Conservation (phyloP, 2,888 invertebrate genomes). For the Augochlorella aurata region DNA sequence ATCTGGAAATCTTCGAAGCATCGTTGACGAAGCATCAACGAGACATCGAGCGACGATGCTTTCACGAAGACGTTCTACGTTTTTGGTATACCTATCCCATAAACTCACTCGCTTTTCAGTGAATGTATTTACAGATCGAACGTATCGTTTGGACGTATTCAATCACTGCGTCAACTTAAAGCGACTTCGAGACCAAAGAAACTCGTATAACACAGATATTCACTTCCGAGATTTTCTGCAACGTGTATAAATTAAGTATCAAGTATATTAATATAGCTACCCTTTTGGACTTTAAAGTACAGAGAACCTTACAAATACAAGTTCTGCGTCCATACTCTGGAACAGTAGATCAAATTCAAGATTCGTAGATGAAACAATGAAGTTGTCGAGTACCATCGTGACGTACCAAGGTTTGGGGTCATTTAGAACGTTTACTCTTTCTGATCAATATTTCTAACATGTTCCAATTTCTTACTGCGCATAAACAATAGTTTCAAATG, state of each 20-base stretch:
- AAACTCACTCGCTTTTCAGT: neutral
- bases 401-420: neutral
- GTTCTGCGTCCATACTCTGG: neutral
- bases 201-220: neutral
- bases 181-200: neutral
- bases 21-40: conserved; percentile 1
- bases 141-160: neutral
- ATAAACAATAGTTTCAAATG: too few species aligned
- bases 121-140: conserved; percentile 5
- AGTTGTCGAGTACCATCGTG: neutral
- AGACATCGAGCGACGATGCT: conserved; percentile 12
- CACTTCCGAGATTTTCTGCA: neutral
- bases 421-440: neutral
- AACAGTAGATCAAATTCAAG: conserved; percentile 3
- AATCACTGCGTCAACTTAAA: neutral
- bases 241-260: conserved; percentile 11
- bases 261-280: conserved; percentile 14
- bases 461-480: too few species aligned
- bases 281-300: conserved; percentile 7
- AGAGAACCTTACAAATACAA: neutral
- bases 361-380: neutral
- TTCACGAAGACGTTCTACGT: conserved; percentile 14
- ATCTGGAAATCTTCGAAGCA: conserved; percentile 8
- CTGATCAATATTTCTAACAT: neutral
- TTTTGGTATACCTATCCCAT: conserved; percentile 17